Evolutionary conservation across 2,113 vertebrate species (phyloP).

Genomic region (Xiphophorus hellerii): DNA sequence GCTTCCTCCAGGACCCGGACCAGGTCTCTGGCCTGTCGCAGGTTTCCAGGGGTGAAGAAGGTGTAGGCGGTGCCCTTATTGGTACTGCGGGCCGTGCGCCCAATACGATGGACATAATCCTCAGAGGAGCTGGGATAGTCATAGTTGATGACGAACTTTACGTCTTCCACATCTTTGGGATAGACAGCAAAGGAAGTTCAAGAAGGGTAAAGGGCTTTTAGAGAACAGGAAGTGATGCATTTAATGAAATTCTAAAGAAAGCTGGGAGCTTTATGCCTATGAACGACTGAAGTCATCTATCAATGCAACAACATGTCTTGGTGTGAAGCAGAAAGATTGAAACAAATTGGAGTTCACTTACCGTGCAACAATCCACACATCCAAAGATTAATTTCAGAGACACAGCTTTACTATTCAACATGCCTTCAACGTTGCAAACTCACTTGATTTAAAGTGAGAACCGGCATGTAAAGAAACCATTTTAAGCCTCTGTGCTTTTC

Average conservation of each 20-base stretch:
- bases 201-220: not conserved
- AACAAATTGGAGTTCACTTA: conserved; percentile 49
- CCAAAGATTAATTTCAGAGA: conserved; percentile 5
- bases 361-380: conserved; percentile 45
- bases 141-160: conserved; percentile 99
- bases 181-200: conserved; percentile 16
- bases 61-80: conserved; percentile 99
- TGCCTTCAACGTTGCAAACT: not conserved
- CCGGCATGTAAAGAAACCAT: conserved; percentile 6
- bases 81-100: conserved; percentile 96
- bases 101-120: conserved; percentile 97
- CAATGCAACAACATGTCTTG: not conserved
- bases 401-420: conserved; percentile 18
- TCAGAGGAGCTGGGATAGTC: conserved; percentile 98
- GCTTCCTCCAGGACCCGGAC: conserved; percentile 96
- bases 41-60: conserved; percentile 97
- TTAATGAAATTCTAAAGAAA: not conserved
- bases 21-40: conserved; percentile 94
- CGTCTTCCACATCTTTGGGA: conserved; percentile 93
- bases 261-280: not conserved
- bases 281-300: not conserved
- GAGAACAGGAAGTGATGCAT: not conserved
- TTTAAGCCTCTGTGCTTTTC: conserved; percentile 24
- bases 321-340: conserved; percentile 1
- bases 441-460: conserved; percentile 12